Conservation (phyloP, 2,888 invertebrate genomes). For the Phyllotreta cruciferae region DNA sequence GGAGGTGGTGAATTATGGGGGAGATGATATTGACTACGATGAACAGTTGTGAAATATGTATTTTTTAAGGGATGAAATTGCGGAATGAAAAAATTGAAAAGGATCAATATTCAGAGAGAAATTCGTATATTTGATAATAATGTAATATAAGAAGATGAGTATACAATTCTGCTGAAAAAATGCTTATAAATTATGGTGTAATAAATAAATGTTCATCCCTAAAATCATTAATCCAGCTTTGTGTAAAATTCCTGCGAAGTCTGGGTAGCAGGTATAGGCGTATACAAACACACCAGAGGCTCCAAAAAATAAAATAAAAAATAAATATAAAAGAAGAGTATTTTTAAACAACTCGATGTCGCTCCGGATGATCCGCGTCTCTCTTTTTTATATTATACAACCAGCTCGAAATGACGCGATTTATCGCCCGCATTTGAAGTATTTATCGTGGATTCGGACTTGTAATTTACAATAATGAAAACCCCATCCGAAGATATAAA, state of each 20-base stretch:
- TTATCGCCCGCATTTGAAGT: constrained; percentile 54
- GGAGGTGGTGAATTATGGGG: constrained; percentile 26
- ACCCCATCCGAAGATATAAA: constrained; percentile 50
- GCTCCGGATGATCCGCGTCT: constrained; percentile 2
- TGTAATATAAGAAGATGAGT: no score
- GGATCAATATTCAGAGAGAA: no score
- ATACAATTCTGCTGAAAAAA: no score
- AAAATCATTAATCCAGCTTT: constrained; percentile 23
- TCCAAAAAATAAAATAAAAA: no score
- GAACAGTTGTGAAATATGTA: constrained; percentile 12
- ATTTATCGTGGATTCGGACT: constrained; percentile 56
- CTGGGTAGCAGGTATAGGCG: not conserved
- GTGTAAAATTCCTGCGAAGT: constrained; percentile 23
- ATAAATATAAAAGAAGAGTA: constrained; percentile 15
- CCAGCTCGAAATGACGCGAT: constrained; percentile 50
- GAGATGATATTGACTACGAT: constrained; percentile 28
- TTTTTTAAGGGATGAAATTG: not conserved
- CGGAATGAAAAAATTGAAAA: no score
- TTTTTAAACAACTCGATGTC: constrained; percentile 23
- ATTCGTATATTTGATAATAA: no score
- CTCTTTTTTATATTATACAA: constrained; percentile 17
- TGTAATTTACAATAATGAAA: constrained; percentile 54
- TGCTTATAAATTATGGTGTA: no score
- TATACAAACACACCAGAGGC: constrained; percentile 10
- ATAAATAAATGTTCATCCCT: constrained; percentile 24